Base-by-base conservation (phyloP, 2,113 vertebrate genomes). In the Pluvialis apricaria region DNA sequence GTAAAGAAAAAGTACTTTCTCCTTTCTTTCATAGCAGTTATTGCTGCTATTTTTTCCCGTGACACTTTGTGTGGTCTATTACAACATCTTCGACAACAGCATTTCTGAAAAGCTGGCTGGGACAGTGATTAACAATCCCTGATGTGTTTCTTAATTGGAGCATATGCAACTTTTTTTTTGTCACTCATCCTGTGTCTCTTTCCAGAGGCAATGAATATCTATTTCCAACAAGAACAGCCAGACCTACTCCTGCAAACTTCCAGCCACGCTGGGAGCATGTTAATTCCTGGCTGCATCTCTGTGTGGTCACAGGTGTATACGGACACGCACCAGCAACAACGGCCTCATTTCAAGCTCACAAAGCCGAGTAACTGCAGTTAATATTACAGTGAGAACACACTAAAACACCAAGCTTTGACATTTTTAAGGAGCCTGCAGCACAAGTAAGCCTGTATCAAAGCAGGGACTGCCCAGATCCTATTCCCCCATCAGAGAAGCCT, bases 171-270 rank as follows among this genome's bases (percentile, higher is more conserved):
- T 1, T 45, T 45, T 45, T 55, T 49, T 5, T 47, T 47, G 21
- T 61, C 0, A 1, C 32, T 32, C 69, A 62, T 51, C 25, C n/a
- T 22, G 4, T 1, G 1, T 4, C 36, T 80, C 5, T 81, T 71
- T 60, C 49, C 36, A 85, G 58, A 70, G 38, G 11, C 36, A 57
- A 71, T 13, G 5, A 0, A 40, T 45, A 65, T 2, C 18, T 4
- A 32, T 58, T 82, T 61, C 45, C 16, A 47, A 44, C 57, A 70
- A 32, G 21, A 84, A 40, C 0, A 45, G 51, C n/a, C 58, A 29
- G 21, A 84, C 12, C 76, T 80, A 9, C 13, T 58, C 70, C 52
- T 79, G 34, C 19, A 91, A 75, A 12, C 26, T 49, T 68, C 22
- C 61, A 80, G n/a, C 17, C 65, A 32, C 7, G 1, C 22, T 14